These are phyloP conservation scores for Ciona savignyi DNA, from an alignment of 23 tunicate genomes.

Conservation along the genomic window DNA sequence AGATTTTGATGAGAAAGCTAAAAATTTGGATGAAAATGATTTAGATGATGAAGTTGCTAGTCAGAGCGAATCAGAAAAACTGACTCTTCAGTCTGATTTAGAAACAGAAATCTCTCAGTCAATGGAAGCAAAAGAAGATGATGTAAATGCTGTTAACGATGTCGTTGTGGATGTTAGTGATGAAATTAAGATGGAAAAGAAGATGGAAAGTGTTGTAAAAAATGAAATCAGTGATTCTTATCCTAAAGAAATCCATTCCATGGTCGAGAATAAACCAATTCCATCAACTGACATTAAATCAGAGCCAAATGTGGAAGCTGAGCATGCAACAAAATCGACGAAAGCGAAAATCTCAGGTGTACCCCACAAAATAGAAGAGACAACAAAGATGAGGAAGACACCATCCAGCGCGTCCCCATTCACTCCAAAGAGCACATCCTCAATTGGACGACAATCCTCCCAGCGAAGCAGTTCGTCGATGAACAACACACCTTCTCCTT, in stretches of 20 bases:
- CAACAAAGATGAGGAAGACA: slow-evolving; percentile 9
- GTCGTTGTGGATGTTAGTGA: no score
- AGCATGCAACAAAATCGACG: no score
- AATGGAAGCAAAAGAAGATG: background rate
- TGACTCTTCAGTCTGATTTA: no score
- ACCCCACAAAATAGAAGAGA: background rate
- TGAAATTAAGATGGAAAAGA: no score
- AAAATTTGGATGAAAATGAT: background rate
- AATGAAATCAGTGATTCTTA: no score
- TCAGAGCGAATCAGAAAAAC: background rate
- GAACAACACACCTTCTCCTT: slow-evolving; percentile 44
- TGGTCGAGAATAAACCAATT: no score
- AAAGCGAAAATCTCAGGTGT: no score
- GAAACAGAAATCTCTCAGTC: background rate
- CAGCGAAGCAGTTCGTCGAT: slow-evolving; percentile 30
- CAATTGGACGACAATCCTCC: slow-evolving; percentile 26
- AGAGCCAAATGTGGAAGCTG: no score
- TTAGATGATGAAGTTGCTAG: background rate
- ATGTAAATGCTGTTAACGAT: background rate
- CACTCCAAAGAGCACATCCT: slow-evolving; percentile 45
- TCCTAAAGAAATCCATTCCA: no score
- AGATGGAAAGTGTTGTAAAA: no score
- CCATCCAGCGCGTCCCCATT: slow-evolving; percentile 24
- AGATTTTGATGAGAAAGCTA: slow-evolving; percentile 18
- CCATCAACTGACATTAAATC: no score